Evolutionary conservation across 92 coral and sea anemone species (phyloP), one percentile per base, ranked within the genome.

Genomic region (Porites lobata): DNA sequence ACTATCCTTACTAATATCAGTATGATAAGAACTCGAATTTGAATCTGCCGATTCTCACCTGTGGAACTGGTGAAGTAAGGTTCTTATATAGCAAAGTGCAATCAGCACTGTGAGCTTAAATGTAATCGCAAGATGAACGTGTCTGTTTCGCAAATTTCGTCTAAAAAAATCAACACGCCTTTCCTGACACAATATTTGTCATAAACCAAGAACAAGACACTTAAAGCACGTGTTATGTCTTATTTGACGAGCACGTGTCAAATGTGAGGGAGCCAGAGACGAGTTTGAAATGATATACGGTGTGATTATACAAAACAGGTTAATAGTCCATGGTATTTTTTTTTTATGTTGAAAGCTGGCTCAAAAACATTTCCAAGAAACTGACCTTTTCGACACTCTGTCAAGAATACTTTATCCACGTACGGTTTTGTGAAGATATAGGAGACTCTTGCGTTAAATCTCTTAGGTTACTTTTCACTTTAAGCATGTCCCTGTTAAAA

Each of bases 241-340:
- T 64, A 74, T 84, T 84, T 84, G 80, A 84, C 87, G 64, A 50
- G 87, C 87, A 84, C 87, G 69, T 84, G 87, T 74, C 65, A 72
- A 65, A 62, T 62, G 50, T 47, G 9, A 26, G 17, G 32, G 20
- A 19, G 53, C 63, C 57, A 83, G 71, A 59, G 51, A 68, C 58
- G 58, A 70, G 12, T 61, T 20, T 72, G 78, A 26, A 63, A 63
- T 74, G 26, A 53, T 75, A 61, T 63, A 62, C 87, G 64, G 68
- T 22, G 51, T 52, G 78, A 70, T 38, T 69, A 29, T 29, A 65
- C 29, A 50, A 70, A 70, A 18, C 20, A 66, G 68, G 51, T 12
- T 32, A 50, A 38, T 11, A 56, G 18, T n/a, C 14, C 18, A 52
- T 1, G 20, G 22, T 9, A 29, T 69, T 68, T 67, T 69, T 67